A percentile compares a stretch with the other conserved stretches of the same genome.
Evolutionary conservation across 2,113 vertebrate genomes (phyloP).

Genomic region (Pteruthius melanotis): DNA sequence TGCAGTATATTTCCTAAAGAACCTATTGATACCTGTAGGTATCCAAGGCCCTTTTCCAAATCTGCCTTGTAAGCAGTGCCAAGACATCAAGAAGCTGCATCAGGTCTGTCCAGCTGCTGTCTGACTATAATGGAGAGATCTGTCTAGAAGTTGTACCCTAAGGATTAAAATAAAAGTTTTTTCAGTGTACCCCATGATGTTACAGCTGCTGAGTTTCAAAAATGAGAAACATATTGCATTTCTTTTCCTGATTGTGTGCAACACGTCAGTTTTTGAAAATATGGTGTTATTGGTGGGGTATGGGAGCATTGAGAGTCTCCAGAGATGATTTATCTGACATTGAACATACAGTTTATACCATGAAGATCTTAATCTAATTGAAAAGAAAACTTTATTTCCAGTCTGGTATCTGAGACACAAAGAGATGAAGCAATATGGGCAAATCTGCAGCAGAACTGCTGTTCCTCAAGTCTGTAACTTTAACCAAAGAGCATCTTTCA

Average conservation of each 20-base stretch:
- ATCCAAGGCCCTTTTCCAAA: neutral
- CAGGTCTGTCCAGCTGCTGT: neutral
- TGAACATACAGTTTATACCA: neutral
- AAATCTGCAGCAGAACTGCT: neutral
- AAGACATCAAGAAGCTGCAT: neutral
- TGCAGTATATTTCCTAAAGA: neutral
- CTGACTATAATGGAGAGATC: neutral
- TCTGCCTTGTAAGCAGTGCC: neutral
- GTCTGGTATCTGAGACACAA: neutral
- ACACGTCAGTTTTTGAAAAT: neutral
- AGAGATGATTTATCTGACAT: neutral
- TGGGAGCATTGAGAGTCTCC: neutral
- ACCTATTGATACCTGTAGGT: neutral
- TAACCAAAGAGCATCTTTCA: neutral
- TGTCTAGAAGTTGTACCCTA: neutral
- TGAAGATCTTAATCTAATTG: neutral
- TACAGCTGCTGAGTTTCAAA: neutral
- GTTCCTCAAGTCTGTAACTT: neutral
- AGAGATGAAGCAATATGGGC: neutral
- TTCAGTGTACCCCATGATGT: neutral
- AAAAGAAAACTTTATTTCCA: neutral
- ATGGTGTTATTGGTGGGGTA: neutral
- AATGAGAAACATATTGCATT: neutral
- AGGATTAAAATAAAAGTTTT: neutral
- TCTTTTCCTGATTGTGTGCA: neutral